Percentiles rank a stretch among this genome's conserved stretches.
Conservation (phyloP, 2,797 vertebrate species). For the Pangasius mekongensis region DNA sequence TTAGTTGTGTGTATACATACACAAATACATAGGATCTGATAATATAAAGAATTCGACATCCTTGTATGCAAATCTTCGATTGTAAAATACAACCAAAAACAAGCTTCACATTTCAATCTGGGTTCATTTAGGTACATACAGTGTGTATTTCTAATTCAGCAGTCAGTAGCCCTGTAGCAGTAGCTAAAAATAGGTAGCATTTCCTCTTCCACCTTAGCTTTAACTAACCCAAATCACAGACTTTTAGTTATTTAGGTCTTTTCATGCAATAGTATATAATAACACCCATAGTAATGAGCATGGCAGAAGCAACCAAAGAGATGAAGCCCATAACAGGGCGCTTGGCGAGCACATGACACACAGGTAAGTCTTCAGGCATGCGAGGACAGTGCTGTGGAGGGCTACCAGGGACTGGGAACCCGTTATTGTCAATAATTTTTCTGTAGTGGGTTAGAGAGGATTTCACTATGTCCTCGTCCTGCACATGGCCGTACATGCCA, state of each 20-base stretch:
- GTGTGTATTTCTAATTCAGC: not conserved
- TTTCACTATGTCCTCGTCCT: slow-evolving; percentile 84
- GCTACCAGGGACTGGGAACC: slow-evolving; percentile 78
- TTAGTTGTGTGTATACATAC: not conserved
- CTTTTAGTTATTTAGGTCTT: slow-evolving; percentile 72
- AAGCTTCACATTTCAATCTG: not conserved
- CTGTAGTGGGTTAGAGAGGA: slow-evolving; percentile 86
- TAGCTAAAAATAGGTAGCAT: not conserved
- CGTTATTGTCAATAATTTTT: slow-evolving; percentile 86
- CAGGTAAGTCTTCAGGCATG: slow-evolving; percentile 64
- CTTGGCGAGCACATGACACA: slow-evolving; percentile 77
- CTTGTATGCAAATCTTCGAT: not conserved
- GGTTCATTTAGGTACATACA: not conserved
- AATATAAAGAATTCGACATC: not conserved
- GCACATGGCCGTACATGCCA: slow-evolving; percentile 84
- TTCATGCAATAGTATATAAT: slow-evolving; percentile 86
- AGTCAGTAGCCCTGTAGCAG: not conserved
- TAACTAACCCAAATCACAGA: not conserved
- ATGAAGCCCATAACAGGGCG: slow-evolving; percentile 85
- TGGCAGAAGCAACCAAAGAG: slow-evolving; percentile 79
- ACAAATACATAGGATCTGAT: not conserved
- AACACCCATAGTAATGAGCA: slow-evolving; percentile 83
- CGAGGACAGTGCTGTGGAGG: slow-evolving; percentile 74
- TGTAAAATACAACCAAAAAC: not conserved
- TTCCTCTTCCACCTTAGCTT: not conserved